Conservation (phyloP, 1,140 invertebrate genomes). For the Liolophura sinensis region DNA sequence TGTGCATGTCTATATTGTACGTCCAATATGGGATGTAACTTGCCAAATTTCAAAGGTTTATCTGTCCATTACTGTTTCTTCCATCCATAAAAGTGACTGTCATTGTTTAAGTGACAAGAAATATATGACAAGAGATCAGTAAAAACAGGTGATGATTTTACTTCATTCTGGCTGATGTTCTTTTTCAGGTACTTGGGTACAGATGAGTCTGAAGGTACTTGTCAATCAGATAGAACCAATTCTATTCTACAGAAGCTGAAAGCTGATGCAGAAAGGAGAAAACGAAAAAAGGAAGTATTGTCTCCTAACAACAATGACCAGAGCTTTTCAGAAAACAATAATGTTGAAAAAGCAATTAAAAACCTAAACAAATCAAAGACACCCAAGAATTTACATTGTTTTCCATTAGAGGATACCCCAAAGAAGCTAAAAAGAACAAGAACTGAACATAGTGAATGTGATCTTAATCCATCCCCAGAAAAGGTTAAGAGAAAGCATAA, state of each 20-base stretch:
- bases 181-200: conserved; percentile 29
- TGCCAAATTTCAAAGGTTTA: too few species aligned
- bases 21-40: too few species aligned
- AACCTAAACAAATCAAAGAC: conserved; percentile 6
- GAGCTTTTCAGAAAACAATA: conserved; percentile 2
- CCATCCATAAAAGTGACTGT: too few species aligned
- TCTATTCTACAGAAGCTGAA: conserved; percentile 26
- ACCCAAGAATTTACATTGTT: neutral
- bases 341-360: conserved; percentile 16
- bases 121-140: neutral
- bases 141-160: neutral
- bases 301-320: conserved; percentile 5
- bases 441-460: conserved; percentile 9
- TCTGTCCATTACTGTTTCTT: too few species aligned
- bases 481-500: conserved; percentile 6
- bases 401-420: neutral
- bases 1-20: too few species aligned
- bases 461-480: conserved; percentile 8
- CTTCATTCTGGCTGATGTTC: conserved; percentile 4
- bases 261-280: conserved; percentile 23
- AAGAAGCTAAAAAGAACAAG: conserved; percentile 7
- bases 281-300: conserved; percentile 5
- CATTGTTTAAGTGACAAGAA: neutral
- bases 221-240: conserved; percentile 12
- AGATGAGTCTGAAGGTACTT: conserved; percentile 15